Conservation (phyloP, 2,888 invertebrate species). For the Notocelia uddmanniana region DNA sequence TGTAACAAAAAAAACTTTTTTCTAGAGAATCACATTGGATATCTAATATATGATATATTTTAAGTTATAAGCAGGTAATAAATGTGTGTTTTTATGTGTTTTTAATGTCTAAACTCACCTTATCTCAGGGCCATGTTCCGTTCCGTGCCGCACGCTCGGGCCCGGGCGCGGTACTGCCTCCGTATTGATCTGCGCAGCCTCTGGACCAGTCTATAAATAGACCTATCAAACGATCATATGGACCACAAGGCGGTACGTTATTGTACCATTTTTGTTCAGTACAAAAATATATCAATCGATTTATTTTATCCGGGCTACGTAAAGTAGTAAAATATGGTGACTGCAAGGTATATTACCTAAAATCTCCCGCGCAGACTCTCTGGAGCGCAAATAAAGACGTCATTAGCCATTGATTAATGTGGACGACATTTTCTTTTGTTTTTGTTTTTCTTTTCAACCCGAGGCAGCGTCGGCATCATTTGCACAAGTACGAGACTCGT, state of each 20-base stretch:
- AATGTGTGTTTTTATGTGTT: neutral
- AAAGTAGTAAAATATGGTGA: neutral
- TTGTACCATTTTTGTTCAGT: neutral
- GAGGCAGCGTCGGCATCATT: neutral
- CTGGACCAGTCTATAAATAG: slow-evolving; percentile 33
- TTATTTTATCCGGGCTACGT: neutral
- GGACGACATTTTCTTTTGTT: neutral
- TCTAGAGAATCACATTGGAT: neutral
- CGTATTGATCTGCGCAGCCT: slow-evolving; percentile 40
- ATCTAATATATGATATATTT: neutral
- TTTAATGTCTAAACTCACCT: slow-evolving; percentile 13
- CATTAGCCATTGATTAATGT: neutral
- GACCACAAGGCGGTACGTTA: slow-evolving; percentile 3
- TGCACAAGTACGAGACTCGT: too few species aligned
- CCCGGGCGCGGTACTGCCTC: slow-evolving; percentile 31
- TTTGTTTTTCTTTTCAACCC: neutral
- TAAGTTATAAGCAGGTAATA: neutral
- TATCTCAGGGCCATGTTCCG: slow-evolving; percentile 7
- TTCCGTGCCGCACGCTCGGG: neutral
- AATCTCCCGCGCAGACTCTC: slow-evolving; percentile 1
- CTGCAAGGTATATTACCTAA: too few species aligned
- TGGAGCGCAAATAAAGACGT: neutral
- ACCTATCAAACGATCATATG: slow-evolving; percentile 30
- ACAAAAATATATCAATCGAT: neutral
- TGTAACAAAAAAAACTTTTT: neutral